Percentiles rank a stretch among this genome's conserved stretches.
phyloP scores from a whole-genome alignment of 2,888 invertebrate genomes.

The Anodontia alba region DNA sequence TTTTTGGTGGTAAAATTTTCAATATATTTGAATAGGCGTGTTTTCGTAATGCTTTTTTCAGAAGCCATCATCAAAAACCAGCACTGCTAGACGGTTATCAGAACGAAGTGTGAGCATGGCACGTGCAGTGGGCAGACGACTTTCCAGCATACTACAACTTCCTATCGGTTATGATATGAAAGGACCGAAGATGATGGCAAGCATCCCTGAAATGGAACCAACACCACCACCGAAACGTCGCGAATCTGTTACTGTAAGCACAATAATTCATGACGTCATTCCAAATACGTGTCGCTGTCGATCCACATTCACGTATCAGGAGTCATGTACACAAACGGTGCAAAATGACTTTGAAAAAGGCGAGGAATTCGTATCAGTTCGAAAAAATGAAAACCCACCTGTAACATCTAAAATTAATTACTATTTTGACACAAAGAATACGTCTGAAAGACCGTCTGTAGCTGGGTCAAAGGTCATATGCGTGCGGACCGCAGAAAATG shows the following conservation, averaged over 20 bases:
- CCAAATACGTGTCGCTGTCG: not conserved
- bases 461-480: too few relatives aligned
- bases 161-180: constrained; percentile 59
- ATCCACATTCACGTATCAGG: not conserved
- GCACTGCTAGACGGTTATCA: constrained; percentile 15
- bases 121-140: constrained; percentile 58
- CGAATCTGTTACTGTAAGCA: constrained; percentile 66
- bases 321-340: not conserved
- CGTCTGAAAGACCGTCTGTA: too few relatives aligned
- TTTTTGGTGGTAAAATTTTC: too few relatives aligned
- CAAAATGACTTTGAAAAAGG: not conserved
- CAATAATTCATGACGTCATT: not conserved
- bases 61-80: not conserved
- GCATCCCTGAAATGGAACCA: constrained; percentile 39
- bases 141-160: constrained; percentile 61
- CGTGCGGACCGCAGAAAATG: not conserved
- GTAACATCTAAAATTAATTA: too few relatives aligned
- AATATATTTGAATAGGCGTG: too few relatives aligned
- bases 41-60: too few relatives aligned
- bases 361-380: too few relatives aligned
- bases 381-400: too few relatives aligned
- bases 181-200: constrained; percentile 39
- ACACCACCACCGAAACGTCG: constrained; percentile 45
- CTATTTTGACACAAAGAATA: too few relatives aligned
- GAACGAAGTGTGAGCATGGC: constrained; percentile 59